Percentiles rank a stretch among this genome's conserved stretches.
phyloP scores from a whole-genome alignment of 2,888 invertebrate species.

The Platycnemis pennipes region DNA sequence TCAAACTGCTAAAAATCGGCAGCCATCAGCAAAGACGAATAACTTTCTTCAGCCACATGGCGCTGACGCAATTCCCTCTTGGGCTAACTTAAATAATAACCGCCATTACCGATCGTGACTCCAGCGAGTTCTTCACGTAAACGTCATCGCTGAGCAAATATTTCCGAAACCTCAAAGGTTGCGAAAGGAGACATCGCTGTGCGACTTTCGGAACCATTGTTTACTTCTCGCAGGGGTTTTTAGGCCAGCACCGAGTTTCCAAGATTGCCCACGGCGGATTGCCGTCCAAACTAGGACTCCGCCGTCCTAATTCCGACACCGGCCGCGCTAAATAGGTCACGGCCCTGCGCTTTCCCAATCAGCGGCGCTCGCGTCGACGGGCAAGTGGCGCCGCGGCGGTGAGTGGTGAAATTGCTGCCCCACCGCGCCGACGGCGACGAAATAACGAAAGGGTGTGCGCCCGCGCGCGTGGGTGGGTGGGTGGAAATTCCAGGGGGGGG shows the following conservation, averaged over 20 bases:
- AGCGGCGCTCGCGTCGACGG: slow-evolving; percentile 2
- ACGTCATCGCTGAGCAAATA: neutral
- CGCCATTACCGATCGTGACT: neutral
- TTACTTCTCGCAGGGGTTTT: neutral
- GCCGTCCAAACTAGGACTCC: neutral
- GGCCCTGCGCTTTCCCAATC: slow-evolving; percentile 16
- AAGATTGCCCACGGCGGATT: neutral
- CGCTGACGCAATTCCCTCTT: too few relatives aligned
- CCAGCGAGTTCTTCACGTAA: neutral
- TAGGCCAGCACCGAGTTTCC: neutral
- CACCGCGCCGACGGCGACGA: neutral
- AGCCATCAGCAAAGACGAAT: too few relatives aligned
- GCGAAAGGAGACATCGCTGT: neutral
- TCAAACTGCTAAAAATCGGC: too few relatives aligned
- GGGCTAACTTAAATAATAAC: neutral
- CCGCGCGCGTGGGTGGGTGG: too few relatives aligned
- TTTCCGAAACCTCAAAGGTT: neutral
- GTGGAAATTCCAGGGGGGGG: too few relatives aligned
- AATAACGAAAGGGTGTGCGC: too few relatives aligned
- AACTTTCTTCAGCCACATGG: too few relatives aligned
- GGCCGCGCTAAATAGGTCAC: slow-evolving; percentile 29
- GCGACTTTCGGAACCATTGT: neutral
- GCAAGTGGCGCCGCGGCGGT: neutral
- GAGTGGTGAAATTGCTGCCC: neutral
- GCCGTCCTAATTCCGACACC: slow-evolving; percentile 31